Percentiles rank a stretch among this genome's conserved stretches.
phyloP scores from a whole-genome alignment of 2,888 invertebrate genomes.

The Neoascia interrupta region DNA sequence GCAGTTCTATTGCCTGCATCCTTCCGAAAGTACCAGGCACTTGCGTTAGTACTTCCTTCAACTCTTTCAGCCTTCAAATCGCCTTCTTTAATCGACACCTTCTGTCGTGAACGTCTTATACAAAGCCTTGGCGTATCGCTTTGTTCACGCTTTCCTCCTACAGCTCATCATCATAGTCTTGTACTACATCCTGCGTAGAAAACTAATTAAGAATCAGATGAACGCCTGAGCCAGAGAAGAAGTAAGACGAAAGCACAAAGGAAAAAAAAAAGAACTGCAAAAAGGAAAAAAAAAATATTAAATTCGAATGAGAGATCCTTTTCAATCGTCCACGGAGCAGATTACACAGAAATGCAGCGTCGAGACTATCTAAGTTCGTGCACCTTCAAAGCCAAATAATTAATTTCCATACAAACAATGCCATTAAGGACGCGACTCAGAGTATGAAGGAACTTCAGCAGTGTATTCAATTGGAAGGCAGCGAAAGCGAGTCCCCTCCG shows the following conservation, averaged over 20 bases:
- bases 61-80: background rate
- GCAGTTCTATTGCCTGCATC: constrained; percentile 34
- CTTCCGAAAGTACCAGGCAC: background rate
- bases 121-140: constrained; percentile 30
- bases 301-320: constrained; percentile 20
- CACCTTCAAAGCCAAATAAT: constrained; percentile 62
- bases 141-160: background rate
- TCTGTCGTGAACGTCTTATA: background rate
- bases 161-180: too few species aligned
- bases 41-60: background rate
- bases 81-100: constrained; percentile 39
- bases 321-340: background rate
- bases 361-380: constrained; percentile 26
- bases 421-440: constrained; percentile 30
- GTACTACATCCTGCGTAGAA: constrained; percentile 36
- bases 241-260: too few species aligned
- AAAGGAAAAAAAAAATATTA: constrained; percentile 40
- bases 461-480: too few species aligned
- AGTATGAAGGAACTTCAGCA: too few species aligned
- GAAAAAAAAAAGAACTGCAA: too few species aligned
- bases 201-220: constrained; percentile 57
- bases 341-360: constrained; percentile 38
- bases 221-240: constrained; percentile 6
- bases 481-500: constrained; percentile 6
- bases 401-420: constrained; percentile 62